phyloP scores from a whole-genome alignment of 1,140 invertebrate genomes.

The Dryas iulia region DNA sequence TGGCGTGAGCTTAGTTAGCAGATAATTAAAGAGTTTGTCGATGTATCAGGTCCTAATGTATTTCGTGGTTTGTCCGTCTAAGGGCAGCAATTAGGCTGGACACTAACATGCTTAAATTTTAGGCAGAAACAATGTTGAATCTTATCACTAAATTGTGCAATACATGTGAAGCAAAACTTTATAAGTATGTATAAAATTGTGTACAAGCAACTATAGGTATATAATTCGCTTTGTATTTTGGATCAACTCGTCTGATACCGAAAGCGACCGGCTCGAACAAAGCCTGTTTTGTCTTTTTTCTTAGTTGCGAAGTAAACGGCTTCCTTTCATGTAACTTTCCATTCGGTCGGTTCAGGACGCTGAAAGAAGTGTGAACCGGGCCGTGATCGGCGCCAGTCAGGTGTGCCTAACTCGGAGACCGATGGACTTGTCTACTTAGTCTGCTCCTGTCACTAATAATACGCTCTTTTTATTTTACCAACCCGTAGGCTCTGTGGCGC shows the following conservation, averaged over 20 bases:
- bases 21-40: conserved; percentile 54
- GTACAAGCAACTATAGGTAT: not conserved
- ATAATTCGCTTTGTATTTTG: conserved; percentile 8
- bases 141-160: not conserved
- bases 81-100: not conserved
- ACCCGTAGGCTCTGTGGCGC: conserved; percentile 31
- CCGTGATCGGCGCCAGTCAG: conserved; percentile 65
- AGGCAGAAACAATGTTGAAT: not conserved
- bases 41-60: conserved; percentile 19
- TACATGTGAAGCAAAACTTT: too few relatives aligned
- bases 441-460: conserved; percentile 69
- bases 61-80: conserved; percentile 23
- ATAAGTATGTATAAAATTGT: not conserved
- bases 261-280: conserved; percentile 33
- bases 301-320: conserved; percentile 63
- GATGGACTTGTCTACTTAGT: conserved; percentile 66
- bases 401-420: conserved; percentile 64
- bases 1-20: conserved; percentile 55
- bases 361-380: conserved; percentile 73
- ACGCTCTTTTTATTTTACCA: conserved; percentile 62
- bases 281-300: conserved; percentile 56
- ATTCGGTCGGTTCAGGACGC: conserved; percentile 61
- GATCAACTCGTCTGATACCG: conserved; percentile 7
- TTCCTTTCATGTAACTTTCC: conserved; percentile 77
- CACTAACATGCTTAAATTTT: not conserved